Conservation (phyloP, 2,888 invertebrate genomes). For the Eugnorisma glareosa region DNA sequence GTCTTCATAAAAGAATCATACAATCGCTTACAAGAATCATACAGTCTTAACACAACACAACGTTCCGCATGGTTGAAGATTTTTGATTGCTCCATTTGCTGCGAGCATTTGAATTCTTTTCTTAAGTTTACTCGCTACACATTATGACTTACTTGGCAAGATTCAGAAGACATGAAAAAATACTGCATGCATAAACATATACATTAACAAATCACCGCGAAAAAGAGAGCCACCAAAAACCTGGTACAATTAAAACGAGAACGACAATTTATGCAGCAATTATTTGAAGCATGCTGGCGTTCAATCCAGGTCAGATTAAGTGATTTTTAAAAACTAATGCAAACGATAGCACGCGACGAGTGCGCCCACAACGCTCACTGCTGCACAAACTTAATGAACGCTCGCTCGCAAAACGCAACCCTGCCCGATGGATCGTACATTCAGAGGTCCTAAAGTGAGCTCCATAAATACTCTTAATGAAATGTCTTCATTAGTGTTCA, state of each 20-base stretch:
- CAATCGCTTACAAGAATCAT: conserved; percentile 40
- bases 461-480: conserved; percentile 67
- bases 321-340: conserved; percentile 89
- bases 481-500: conserved; percentile 60
- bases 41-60: conserved; percentile 27
- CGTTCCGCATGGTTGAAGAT: conserved; percentile 6
- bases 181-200: not conserved
- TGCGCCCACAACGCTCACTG: conserved; percentile 74
- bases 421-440: conserved; percentile 72
- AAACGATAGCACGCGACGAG: conserved; percentile 84
- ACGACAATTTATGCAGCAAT: conserved; percentile 88
- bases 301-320: conserved; percentile 89
- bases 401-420: conserved; percentile 73
- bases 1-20: conserved; percentile 61
- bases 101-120: conserved; percentile 14
- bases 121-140: not conserved
- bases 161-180: conserved; percentile 19
- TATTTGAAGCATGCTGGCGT: conserved; percentile 85
- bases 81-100: conserved; percentile 34
- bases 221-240: conserved; percentile 63
- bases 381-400: conserved; percentile 85
- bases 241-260: conserved; percentile 82
- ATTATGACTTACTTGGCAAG: conserved; percentile 27
- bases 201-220: conserved; percentile 26
- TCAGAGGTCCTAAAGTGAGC: conserved; percentile 74